A percentile compares a stretch with the other conserved stretches of the same genome.
Conservation (phyloP, 1,140 invertebrate genomes). For the Whitmania pigra region DNA sequence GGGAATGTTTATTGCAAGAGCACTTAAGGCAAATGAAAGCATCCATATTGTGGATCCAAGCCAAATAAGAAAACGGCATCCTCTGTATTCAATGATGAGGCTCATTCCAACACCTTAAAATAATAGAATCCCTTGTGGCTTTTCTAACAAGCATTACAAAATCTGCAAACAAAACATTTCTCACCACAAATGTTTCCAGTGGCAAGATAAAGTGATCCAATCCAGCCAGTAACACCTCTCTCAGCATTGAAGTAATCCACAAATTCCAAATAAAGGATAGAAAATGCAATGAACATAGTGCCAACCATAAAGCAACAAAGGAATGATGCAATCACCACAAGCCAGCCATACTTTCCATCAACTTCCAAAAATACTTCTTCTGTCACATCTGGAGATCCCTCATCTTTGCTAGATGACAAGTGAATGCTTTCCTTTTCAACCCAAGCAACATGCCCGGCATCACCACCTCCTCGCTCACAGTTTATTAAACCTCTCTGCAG, state of each 20-base stretch:
- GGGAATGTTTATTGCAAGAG: not conserved
- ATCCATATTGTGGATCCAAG: not conserved
- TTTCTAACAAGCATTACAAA: not conserved
- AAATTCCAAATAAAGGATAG: constrained; percentile 13
- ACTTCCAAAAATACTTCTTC: not conserved
- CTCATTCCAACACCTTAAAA: not conserved
- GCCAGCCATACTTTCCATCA: not conserved
- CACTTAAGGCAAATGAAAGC: constrained; percentile 7
- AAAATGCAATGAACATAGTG: constrained; percentile 10
- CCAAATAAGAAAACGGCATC: not conserved
- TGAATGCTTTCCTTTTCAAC: too few relatives aligned
- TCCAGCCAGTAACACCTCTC: constrained; percentile 13
- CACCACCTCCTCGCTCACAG: too few relatives aligned
- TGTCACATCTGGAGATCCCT: not conserved
- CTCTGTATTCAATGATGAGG: not conserved
- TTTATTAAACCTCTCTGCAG: too few relatives aligned
- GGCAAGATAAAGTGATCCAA: constrained; percentile 17
- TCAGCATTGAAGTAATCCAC: constrained; percentile 8
- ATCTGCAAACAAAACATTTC: not conserved
- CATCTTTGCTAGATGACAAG: too few relatives aligned
- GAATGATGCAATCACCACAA: constrained; percentile 17
- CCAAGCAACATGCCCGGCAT: too few relatives aligned
- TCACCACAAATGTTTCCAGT: constrained; percentile 13
- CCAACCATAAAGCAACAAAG: constrained; percentile 14
- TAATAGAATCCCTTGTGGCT: not conserved